Evolutionary conservation across 1,140 invertebrate genomes (phyloP), one percentile per base, ranked within the genome.

Genomic region (Platyura marginata): DNA sequence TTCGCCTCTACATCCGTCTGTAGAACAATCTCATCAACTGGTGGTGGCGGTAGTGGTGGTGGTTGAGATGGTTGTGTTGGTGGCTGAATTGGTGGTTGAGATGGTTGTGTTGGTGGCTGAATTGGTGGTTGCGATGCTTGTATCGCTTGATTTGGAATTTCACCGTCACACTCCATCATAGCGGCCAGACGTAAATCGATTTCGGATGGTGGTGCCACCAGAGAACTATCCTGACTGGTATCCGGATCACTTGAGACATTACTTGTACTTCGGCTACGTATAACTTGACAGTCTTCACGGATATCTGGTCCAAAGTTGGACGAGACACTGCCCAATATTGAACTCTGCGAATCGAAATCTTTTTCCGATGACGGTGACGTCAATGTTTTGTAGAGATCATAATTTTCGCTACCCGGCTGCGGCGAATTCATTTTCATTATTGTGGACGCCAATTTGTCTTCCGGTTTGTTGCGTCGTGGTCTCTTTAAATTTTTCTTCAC

Each of bases 311-410:
- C 21, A 44, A 11, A 55, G 21, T 60, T 61, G 1, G 58, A 61
- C 1, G 56, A 61, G 36, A 61, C 53, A 49, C 58, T 61, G 44
- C 58, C 58, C 46, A 61, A 44, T 36, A 61, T 54, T 23, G 58
- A 61, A 3, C 58, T 61, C 39, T 61, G 58, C 6, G 58, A 61
- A 41, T 60, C 58, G 9, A 61, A 61, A 35, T 61, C 58, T 46
- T 54, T 54, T 19, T 61, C 58, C n/a, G 15, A 40, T 42, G 46
- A 32, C 39, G 64, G 64, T 39, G 65, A 66, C 34, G 63, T 56
- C 21, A 67, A 50, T 21, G 64, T 68, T 47, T 61, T 62, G 50
- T 67, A 68, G 20, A 68, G 47, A 40, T 68, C 65, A 60, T 66
- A 68, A 40, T 56, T 54, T 58, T 69, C 61, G 47, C 66, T 53